phyloP scores from a whole-genome alignment of 2,888 invertebrate species.

The Mactromeris polynyma region DNA sequence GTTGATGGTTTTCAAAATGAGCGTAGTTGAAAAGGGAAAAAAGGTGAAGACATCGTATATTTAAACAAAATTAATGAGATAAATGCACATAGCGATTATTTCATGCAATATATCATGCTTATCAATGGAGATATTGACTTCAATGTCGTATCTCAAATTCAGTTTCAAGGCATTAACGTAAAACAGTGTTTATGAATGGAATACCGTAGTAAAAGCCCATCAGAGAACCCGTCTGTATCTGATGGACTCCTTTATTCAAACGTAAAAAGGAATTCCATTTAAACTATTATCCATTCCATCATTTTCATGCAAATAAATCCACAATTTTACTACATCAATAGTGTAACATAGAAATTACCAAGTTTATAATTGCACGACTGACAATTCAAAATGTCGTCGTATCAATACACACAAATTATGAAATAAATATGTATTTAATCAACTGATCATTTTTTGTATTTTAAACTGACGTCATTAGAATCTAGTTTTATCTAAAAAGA shows the following conservation, averaged over 20 bases:
- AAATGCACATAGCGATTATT: neutral
- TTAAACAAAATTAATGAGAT: constrained; percentile 25
- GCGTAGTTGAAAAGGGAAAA: neutral
- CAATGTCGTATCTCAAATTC: neutral
- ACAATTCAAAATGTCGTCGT: neutral
- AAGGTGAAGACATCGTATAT: neutral
- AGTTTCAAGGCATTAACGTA: neutral
- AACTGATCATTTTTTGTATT: neutral
- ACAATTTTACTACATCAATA: neutral
- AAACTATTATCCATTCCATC: neutral
- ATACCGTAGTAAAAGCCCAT: constrained; percentile 30
- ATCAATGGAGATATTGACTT: constrained; percentile 31
- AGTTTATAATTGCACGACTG: neutral
- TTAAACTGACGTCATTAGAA: neutral
- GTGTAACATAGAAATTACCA: neutral
- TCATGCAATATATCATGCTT: constrained; percentile 27
- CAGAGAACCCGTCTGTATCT: neutral
- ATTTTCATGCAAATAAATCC: neutral
- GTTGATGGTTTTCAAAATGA: neutral
- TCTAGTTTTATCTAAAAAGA: neutral
- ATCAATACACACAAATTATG: neutral
- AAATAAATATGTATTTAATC: neutral
- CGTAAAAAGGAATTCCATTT: neutral
- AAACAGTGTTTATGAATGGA: constrained; percentile 22
- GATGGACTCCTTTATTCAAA: neutral